Evolutionary conservation across 2,888 invertebrate genomes (phyloP), one percentile per base, ranked within the genome.

Genomic region (Coelopa pilipes): DNA sequence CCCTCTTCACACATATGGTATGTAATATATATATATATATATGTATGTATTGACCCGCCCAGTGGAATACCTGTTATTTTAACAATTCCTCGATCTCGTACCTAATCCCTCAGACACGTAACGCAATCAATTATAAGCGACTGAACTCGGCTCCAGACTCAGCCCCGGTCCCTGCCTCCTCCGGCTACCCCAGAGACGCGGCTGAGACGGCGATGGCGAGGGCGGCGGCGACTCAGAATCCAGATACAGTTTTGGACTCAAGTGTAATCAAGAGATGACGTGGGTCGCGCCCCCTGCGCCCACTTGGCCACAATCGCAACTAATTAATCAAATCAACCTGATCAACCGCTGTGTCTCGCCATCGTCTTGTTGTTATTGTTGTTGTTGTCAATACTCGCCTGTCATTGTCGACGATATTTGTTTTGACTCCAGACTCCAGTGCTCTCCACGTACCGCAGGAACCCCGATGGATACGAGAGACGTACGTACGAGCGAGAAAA

Each of bases 281-380:
- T 70, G 70, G 70, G 70, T 49, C 12, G 15, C 49, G 24, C 49
- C n/a, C 15, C 57, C 57, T 21, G 46, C 57, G 47, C 12, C 49
- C 5, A 1, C 47, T 9, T 46, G 10, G 47, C 19, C 59, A 1
- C 24, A 70, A 70, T 60, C 60, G 47, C 13, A 49, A 70, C 70
- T 70, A 70, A 70, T 70, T 70, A 70, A 70, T 70, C 70, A 70
- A 70, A 70, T 60, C 70, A 70, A 70, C 70, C 70, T 70, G 70
- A 70, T 70, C 21, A 17, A 59, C 69, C 45, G 57, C 69, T 55
- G 60, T 55, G 70, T 55, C 60, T 60, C 60, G 15, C 5, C 69
- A 45, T 17, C 55, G 45, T 11, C 7, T 45, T 46, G 17, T 15
- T 45, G 49, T 55, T 69, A 21, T 47, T 70, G 57, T 19, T 49